Evolutionary conservation across 2,113 vertebrate species (phyloP).

Genomic region (Ciconia stormi): DNA sequence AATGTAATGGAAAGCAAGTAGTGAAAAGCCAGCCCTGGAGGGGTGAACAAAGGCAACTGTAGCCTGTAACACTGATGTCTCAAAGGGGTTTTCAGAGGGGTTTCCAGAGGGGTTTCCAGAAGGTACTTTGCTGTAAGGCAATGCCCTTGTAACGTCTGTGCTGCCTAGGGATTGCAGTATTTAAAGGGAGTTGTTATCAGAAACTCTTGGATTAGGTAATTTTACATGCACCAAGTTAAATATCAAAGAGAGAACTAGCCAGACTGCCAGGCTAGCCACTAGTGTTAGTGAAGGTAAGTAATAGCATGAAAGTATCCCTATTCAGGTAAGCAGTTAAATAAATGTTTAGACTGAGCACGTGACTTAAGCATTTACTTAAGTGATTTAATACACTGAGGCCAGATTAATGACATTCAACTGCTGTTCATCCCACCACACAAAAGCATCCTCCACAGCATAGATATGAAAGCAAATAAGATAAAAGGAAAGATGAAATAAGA

Average conservation of each 20-base stretch:
- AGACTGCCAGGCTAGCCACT: background rate
- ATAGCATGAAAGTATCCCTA: background rate
- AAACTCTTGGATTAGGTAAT: background rate
- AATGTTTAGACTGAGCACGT: background rate
- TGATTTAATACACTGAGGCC: background rate
- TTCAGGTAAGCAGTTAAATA: background rate
- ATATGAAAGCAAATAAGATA: conserved; percentile 26
- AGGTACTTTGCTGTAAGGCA: background rate
- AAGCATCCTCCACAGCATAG: background rate
- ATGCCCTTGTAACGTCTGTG: background rate
- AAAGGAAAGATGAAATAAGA: conserved; percentile 10
- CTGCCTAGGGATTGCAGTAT: background rate
- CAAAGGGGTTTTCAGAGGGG: too few species aligned
- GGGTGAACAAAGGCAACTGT: background rate
- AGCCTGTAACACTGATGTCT: background rate
- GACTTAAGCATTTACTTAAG: background rate
- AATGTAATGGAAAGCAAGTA: conserved; percentile 15
- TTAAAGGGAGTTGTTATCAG: background rate
- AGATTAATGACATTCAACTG: conserved; percentile 1
- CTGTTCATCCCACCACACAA: background rate
- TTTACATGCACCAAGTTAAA: background rate
- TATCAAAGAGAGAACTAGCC: background rate
- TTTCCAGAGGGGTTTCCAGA: background rate
- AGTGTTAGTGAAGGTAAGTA: background rate
- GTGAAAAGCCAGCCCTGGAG: background rate